phyloP scores from a whole-genome alignment of 92 coral and sea anemone species.

The Siderastrea siderea region DNA sequence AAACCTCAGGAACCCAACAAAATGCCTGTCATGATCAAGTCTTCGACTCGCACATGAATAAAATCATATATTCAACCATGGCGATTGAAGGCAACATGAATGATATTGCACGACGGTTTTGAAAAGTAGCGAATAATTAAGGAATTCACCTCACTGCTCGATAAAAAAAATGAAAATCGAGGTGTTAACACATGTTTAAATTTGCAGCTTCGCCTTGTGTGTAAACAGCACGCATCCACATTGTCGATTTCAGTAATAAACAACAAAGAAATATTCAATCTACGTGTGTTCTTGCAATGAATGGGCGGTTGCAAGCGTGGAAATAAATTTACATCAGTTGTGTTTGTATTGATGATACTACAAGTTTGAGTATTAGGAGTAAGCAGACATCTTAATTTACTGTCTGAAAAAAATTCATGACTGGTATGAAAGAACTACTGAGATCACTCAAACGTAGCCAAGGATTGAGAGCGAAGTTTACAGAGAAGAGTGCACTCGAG shows the following conservation, averaged over 20 bases:
- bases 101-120: neutral
- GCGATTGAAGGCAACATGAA: neutral
- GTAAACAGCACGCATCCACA: neutral
- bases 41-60: neutral
- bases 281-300: neutral
- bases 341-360: constrained; percentile 10
- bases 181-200: neutral
- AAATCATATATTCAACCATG: constrained; percentile 5
- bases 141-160: neutral
- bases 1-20: constrained; percentile 24
- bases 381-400: neutral
- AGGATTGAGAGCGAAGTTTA: constrained; percentile 1
- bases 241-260: neutral
- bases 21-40: constrained; percentile 1
- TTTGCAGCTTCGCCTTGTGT: neutral
- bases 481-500: neutral
- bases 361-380: neutral
- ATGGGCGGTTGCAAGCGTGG: constrained; percentile 33
- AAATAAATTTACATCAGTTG: constrained; percentile 10
- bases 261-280: constrained; percentile 16
- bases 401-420: neutral
- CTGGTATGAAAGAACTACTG: neutral
- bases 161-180: neutral
- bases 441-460: constrained; percentile 2
- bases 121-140: neutral